Evolutionary conservation across 2,888 invertebrate species (phyloP), one percentile per base, ranked within the genome.

Genomic region (Drosophila demipolita): DNA sequence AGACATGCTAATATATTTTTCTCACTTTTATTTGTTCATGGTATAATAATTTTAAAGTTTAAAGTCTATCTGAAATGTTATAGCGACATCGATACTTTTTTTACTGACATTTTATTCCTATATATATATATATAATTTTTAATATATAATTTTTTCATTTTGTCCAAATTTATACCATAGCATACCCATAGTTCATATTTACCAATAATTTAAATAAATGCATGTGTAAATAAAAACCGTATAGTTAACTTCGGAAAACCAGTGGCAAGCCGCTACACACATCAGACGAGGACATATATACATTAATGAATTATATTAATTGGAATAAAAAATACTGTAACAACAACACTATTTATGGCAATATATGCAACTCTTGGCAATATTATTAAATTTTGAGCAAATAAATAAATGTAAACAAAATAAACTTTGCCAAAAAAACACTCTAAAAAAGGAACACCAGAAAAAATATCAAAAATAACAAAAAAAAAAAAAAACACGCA

Each of bases 341-440:
- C 17, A 59, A 40, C 29, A 62, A 49, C 38, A 58, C 60, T 5
- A 52, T 59, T 35, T 32, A 52, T 60, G 23, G 42, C 35, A 54
- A 50, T 29, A 42, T 36, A 40, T 48, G 29, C 58, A 66, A 48
- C 38, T 63, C 53, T 71, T 63, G 50, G 57, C 62, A 33, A 55
- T 69, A 53, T 62, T 58, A 66, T 82, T 78, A 65, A 80, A 75
- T 72, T 73, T 66, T 78, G 63, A 66, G 40, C 63, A 71, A 59
- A 71, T 50, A 61, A 55, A 71, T 60, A 71, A 75, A 71, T 79
- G 75, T 75, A 38, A 79, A 64, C 60, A 71, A 75, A 72, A 65
- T 59, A 76, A 68, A 63, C 17, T 55, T 57, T 50, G 32, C 48
- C 20, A 53, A 32, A 33, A 50, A 32, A 35, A 17, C 17, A 57